These are phyloP conservation scores for Premnoplex brunnescens DNA, from an alignment of 2,797 vertebrate species.

Conservation along the genomic window DNA sequence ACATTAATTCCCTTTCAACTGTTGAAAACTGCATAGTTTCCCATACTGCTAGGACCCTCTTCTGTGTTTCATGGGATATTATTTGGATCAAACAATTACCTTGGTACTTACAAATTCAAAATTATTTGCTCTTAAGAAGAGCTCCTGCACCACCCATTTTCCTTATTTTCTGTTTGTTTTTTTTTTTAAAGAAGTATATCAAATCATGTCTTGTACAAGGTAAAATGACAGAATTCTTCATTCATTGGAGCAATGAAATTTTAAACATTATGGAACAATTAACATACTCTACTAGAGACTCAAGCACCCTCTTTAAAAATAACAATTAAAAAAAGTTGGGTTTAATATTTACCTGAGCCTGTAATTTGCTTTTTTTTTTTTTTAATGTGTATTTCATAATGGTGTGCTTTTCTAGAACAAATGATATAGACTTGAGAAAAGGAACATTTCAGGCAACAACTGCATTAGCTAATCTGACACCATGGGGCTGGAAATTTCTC, in stretches of 20 bases:
- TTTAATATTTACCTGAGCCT: background rate
- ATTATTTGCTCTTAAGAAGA: slow-evolving; percentile 1
- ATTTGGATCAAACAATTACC: background rate
- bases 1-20: background rate
- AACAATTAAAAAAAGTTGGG: background rate
- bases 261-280: background rate
- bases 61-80: background rate
- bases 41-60: background rate
- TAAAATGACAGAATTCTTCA: background rate
- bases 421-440: background rate
- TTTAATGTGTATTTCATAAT: background rate
- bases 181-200: background rate
- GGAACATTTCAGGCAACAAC: background rate
- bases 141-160: background rate
- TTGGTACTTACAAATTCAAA: background rate
- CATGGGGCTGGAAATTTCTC: background rate
- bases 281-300: background rate
- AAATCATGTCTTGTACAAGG: background rate
- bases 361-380: background rate
- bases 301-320: background rate
- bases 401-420: background rate
- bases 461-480: background rate
- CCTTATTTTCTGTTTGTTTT: background rate
- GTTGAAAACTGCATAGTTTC: background rate
- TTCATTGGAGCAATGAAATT: background rate